Evolutionary conservation across 2,797 vertebrate species (phyloP).

Genomic region (Synaphobranchus kaupii): DNA sequence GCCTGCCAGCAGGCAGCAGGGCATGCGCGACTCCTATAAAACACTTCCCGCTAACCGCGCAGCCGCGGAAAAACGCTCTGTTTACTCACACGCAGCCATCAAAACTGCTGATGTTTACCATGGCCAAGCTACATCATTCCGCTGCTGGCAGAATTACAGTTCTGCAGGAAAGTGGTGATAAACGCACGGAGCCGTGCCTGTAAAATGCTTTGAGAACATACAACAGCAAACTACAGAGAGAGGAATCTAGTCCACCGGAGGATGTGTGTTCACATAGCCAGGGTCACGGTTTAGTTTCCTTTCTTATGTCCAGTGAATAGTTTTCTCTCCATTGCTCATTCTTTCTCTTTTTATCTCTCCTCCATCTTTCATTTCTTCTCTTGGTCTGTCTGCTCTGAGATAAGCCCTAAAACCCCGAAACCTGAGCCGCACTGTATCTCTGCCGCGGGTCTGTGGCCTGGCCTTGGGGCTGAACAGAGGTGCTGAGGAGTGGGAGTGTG

Average conservation of each 20-base stretch:
- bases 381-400: constrained; percentile 34
- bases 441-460: constrained; percentile 48
- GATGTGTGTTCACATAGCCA: constrained; percentile 30
- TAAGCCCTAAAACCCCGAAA: constrained; percentile 55
- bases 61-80: constrained; percentile 49
- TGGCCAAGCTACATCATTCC: constrained; percentile 47
- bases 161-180: constrained; percentile 43
- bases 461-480: constrained; percentile 41
- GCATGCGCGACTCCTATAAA: constrained; percentile 47
- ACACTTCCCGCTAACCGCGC: constrained; percentile 31
- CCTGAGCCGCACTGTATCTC: constrained; percentile 54
- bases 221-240: constrained; percentile 44
- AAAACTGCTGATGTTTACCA: constrained; percentile 60
- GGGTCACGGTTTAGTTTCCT: not conserved
- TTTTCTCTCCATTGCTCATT: not conserved
- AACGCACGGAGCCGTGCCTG: constrained; percentile 53
- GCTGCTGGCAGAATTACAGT: constrained; percentile 56
- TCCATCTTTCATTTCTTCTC: constrained; percentile 4
- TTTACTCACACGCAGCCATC: constrained; percentile 59
- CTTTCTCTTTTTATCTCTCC: constrained; percentile 36
- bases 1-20: constrained; percentile 50
- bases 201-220: constrained; percentile 45
- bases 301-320: constrained; percentile 23
- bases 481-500: constrained; percentile 44
- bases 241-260: constrained; percentile 38